Evolutionary conservation across 2,113 vertebrate species (phyloP).

Genomic region (Pteruthius melanotis): DNA sequence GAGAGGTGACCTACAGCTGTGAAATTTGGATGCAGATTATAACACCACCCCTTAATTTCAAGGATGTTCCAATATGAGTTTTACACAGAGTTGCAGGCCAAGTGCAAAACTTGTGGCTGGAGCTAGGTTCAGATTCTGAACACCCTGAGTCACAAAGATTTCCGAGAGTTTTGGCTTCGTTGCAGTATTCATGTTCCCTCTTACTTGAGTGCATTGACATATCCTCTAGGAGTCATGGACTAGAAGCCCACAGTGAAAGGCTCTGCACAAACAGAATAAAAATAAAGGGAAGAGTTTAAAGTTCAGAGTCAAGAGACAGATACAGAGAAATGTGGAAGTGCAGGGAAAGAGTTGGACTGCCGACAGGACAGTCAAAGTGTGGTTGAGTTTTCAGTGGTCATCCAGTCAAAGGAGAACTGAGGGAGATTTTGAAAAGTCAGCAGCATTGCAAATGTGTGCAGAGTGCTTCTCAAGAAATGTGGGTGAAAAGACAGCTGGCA

Average conservation of each 20-base stretch:
- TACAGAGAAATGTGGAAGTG: background rate
- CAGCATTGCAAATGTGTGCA: background rate
- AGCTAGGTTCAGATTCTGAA: constrained; percentile 35
- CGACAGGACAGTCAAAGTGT: background rate
- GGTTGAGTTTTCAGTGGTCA: background rate
- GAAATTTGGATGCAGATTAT: constrained; percentile 54
- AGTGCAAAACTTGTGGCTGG: constrained; percentile 17
- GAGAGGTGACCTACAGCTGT: constrained; percentile 63
- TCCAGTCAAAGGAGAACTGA: background rate
- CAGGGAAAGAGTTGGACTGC: background rate
- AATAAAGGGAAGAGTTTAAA: constrained; percentile 4
- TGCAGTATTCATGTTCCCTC: constrained; percentile 36
- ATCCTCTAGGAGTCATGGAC: background rate
- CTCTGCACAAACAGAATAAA: constrained; percentile 20
- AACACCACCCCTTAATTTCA: constrained; percentile 45
- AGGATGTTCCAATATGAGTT: constrained; percentile 37
- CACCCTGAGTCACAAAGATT: constrained; percentile 27
- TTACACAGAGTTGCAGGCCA: constrained; percentile 10
- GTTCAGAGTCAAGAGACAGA: background rate
- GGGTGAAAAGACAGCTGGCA: background rate
- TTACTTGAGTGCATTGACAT: constrained; percentile 14
- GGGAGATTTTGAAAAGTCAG: background rate
- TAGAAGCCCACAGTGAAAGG: background rate
- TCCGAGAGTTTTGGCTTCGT: constrained; percentile 45
- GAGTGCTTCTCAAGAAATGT: background rate